Base-by-base conservation (phyloP, 1,140 invertebrate genomes). In the Drosophila pseudoobscura region DNA sequence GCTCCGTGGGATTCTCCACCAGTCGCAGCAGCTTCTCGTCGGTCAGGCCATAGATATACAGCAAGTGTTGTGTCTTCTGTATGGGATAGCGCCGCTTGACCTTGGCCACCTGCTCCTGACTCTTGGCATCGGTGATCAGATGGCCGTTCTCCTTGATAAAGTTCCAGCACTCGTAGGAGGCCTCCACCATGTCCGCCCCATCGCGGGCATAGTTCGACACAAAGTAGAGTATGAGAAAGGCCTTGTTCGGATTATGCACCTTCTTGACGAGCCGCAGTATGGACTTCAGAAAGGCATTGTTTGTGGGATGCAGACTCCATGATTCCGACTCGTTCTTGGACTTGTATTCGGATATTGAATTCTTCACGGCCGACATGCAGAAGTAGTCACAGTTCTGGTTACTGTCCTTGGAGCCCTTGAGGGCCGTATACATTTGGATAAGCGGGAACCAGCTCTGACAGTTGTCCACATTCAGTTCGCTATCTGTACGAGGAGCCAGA, bases 171-270 rank as follows among this genome's bases (percentile, higher is more conserved):
- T 94, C 91, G 55, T 93, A 92, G 22, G 93, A 92, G 11, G 93
- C 93, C 49, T 93, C 93, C 6, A 94, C 93, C 89, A 94, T 93
- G 84, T 94, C 93, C 9, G 93, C 93, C 4, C 93, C 93, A 13
- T 89, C 78, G 0, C 89, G 85, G 0, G 91, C 90, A 65, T 91
- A 80, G 55, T 76, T 87, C 0, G 85, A 66, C 0, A 91, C 87
- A 59, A 87, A 90, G 51, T 92, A 91, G 13, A 92, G 68, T 46
- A 91, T 90, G 6, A 89, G 52, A 20, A 92, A 82, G 6, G 70
- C 75, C 47, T 90, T 91, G 9, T 62, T 77, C 6, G 76, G 79
- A 57, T 70, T 89, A 7, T 75, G 65, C 0, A 92, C 76, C 26
- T 82, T 75, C 8, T 76, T 69, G 0, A 90, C 75, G 35, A 92